Base-by-base conservation (phyloP, 2,113 vertebrate species). In the Oreochromis tanganicae region DNA sequence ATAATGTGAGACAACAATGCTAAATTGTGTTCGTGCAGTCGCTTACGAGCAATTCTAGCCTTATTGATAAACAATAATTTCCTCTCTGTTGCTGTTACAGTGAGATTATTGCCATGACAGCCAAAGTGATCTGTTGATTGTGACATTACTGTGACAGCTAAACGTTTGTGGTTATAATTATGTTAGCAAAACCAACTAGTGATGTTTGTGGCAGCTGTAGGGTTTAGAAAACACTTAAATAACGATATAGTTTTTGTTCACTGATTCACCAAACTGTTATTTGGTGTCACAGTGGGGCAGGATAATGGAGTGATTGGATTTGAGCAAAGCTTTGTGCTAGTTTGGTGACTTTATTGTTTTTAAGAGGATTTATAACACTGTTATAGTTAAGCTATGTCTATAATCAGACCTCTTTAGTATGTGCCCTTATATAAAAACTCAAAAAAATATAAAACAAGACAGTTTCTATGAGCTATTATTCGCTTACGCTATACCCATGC, bases 111-210 rank as follows among this genome's bases (percentile, higher is more conserved):
- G 71, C n/a, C 79, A 46, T 43, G 55, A 83, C 80, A 88, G 57
- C 24, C 34, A 56, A n/a, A 36, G 32, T n/a, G 32, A 84, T 84
- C 80, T 87, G 87, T 87, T 90, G 81, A 84, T 59, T 81, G 59
- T 86, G 78, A 85, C 48, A 52, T 92, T 91, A 80, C 84, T 73
- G 82, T 85, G 87, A 87, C 85, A 90, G 81, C 85, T 85, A 36
- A 10, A 50, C 9, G 32, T 82, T 50, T 85, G 38, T 88, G 75
- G 29, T 50, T 66, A 54, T 63, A 36, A 83, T 38, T 13, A 32
- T 81, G 38, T 36, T 81, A 63, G 85, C 46, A 66, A 14, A 14
- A 54, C 14, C 10, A n/a, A 13, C 55, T 82, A 10, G 13, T 19
- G 3, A 56, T 34, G 55, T 73, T 85, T 19, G 24, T 79, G 32